Evolutionary conservation across 2,797 vertebrate genomes (phyloP).

Genomic region (Antennarius maculatus): DNA sequence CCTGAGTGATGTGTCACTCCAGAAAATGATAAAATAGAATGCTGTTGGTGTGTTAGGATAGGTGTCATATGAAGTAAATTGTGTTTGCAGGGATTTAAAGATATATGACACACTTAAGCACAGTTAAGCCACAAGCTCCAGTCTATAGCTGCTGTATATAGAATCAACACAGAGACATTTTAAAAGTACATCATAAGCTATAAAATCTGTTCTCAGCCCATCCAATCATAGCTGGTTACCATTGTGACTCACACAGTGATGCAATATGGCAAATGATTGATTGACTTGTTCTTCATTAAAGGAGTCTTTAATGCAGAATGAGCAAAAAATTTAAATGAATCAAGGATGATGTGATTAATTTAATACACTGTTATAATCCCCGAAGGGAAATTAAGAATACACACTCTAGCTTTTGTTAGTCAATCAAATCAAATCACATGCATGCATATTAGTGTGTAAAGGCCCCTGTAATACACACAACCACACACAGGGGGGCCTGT

Average conservation of each 20-base stretch:
- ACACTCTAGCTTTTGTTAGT: too few relatives aligned
- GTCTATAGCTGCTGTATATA: slow-evolving; percentile 49
- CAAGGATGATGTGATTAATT: slow-evolving; percentile 27
- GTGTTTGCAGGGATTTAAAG: slow-evolving; percentile 58
- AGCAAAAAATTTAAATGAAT: slow-evolving; percentile 42
- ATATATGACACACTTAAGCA: slow-evolving; percentile 45
- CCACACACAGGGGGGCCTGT: too few relatives aligned
- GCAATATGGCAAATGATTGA: slow-evolving; percentile 27
- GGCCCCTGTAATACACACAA: too few relatives aligned
- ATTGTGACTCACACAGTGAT: slow-evolving; percentile 18
- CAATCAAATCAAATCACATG: too few relatives aligned
- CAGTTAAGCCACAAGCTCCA: slow-evolving; percentile 42
- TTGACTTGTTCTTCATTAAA: slow-evolving; percentile 36
- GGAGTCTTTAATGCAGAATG: slow-evolving; percentile 30
- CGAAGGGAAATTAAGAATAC: too few relatives aligned
- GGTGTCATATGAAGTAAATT: slow-evolving; percentile 39
- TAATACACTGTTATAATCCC: too few relatives aligned
- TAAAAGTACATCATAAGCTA: slow-evolving; percentile 38
- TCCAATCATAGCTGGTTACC: slow-evolving; percentile 14
- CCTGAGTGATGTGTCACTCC: slow-evolving; percentile 20
- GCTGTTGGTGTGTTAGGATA: slow-evolving; percentile 34
- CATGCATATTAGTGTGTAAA: too few relatives aligned
- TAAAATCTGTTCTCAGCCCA: slow-evolving; percentile 23
- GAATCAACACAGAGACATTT: slow-evolving; percentile 59
- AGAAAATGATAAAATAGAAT: slow-evolving; percentile 28